Evolutionary conservation across 2,113 vertebrate species (phyloP).

Genomic region (Junco hyemalis): DNA sequence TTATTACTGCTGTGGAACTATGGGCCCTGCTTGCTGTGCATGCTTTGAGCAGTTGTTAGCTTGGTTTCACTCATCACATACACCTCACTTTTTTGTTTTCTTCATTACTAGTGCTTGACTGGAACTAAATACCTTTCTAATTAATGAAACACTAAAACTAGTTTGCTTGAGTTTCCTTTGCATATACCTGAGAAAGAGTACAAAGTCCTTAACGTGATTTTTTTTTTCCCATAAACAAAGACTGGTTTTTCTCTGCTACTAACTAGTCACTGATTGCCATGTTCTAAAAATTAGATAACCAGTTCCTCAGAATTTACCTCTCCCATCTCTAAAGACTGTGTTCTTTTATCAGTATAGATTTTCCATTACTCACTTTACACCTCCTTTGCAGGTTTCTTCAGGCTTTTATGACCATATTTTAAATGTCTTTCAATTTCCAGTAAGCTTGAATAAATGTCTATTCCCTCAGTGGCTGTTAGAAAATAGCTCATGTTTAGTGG

Average conservation of each 20-base stretch:
- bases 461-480: conserved; percentile 31
- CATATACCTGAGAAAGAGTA: neutral
- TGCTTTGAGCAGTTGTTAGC: neutral
- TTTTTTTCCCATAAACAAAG: neutral
- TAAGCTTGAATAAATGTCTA: conserved; percentile 47
- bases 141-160: neutral
- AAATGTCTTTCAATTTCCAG: conserved; percentile 18
- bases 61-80: neutral
- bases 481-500: conserved; percentile 10
- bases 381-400: neutral
- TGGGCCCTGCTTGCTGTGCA: neutral
- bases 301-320: neutral
- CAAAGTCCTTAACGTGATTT: neutral
- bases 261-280: neutral
- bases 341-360: neutral
- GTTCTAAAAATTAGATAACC: neutral
- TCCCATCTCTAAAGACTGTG: neutral
- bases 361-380: neutral
- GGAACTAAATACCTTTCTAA: neutral
- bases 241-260: neutral
- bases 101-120: conserved; percentile 9
- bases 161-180: neutral
- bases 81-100: neutral
- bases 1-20: neutral
- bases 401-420: neutral